Evolutionary conservation across 2,113 vertebrate genomes (phyloP).

Genomic region (Mesoclemmys tuberculata): DNA sequence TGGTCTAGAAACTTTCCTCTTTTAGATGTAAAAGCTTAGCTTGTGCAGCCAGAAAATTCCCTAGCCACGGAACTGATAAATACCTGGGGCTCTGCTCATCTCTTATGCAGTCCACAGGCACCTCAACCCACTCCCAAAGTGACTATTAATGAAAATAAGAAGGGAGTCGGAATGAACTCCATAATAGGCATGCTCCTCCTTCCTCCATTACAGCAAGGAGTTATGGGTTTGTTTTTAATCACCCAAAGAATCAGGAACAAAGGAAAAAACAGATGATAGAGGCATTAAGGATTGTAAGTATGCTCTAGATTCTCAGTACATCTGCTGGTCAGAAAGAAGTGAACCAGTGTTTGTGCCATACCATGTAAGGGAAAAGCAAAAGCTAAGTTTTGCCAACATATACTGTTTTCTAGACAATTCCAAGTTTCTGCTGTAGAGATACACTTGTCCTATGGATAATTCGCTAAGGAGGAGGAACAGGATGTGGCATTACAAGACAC

Average conservation of each 20-base stretch:
- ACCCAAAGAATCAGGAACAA: not conserved
- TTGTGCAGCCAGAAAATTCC: not conserved
- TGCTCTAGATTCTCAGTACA: not conserved
- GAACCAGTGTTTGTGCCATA: not conserved
- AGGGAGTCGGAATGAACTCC: not conserved
- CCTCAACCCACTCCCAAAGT: not conserved
- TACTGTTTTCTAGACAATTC: not conserved
- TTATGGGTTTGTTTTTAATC: not conserved
- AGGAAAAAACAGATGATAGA: not conserved
- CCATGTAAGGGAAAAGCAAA: not conserved
- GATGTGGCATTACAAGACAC: not conserved
- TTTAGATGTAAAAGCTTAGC: accelerated
- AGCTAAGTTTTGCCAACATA: too few relatives aligned
- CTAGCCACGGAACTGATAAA: not conserved
- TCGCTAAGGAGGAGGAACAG: not conserved
- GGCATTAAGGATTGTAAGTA: not conserved
- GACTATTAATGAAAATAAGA: not conserved
- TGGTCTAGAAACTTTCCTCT: not conserved
- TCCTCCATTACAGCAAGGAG: constrained; percentile 12
- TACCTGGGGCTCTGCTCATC: not conserved
- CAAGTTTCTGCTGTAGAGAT: not conserved
- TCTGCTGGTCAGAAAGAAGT: not conserved
- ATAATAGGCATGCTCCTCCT: not conserved
- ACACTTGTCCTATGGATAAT: not conserved
- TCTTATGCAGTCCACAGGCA: not conserved